phyloP scores from a whole-genome alignment of 1,140 invertebrate species.

The Diabrotica undecimpunctata region DNA sequence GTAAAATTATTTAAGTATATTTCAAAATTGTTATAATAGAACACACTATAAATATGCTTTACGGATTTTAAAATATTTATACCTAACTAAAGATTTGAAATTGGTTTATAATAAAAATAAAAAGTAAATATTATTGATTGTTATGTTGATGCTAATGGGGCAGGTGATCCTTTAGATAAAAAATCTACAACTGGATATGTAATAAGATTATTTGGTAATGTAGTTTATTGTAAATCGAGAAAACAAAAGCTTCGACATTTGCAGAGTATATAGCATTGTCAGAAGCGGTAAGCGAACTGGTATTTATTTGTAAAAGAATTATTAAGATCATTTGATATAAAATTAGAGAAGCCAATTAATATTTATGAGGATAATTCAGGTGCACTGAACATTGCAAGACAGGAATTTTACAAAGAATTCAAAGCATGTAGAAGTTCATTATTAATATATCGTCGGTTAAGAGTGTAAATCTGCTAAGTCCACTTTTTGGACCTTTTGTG shows the following conservation, averaged over 20 bases:
- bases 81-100: slow-evolving; percentile 39
- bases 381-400: slow-evolving; percentile 26
- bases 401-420: slow-evolving; percentile 26
- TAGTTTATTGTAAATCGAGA: slow-evolving; percentile 42
- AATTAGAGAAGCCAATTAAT: slow-evolving; percentile 21
- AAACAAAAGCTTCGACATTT: slow-evolving; percentile 35
- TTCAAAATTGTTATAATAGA: slow-evolving; percentile 43
- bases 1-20: slow-evolving; percentile 43
- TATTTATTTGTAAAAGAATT: slow-evolving; percentile 21
- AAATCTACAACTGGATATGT: slow-evolving; percentile 44
- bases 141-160: slow-evolving; percentile 37
- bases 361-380: slow-evolving; percentile 30
- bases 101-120: slow-evolving; percentile 40
- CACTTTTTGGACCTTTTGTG: too few relatives aligned
- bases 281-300: too few relatives aligned
- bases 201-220: slow-evolving; percentile 33
- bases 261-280: slow-evolving; percentile 36
- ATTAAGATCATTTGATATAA: slow-evolving; percentile 20
- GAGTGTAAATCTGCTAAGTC: too few relatives aligned
- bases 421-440: slow-evolving; percentile 5
- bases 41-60: slow-evolving; percentile 47
- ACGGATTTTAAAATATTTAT: slow-evolving; percentile 39
- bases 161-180: slow-evolving; percentile 31
- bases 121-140: slow-evolving; percentile 42
- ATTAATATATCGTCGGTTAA: background rate